phyloP scores from a whole-genome alignment of 2,888 invertebrate genomes.

The Dyspetes luteomarginatus region DNA sequence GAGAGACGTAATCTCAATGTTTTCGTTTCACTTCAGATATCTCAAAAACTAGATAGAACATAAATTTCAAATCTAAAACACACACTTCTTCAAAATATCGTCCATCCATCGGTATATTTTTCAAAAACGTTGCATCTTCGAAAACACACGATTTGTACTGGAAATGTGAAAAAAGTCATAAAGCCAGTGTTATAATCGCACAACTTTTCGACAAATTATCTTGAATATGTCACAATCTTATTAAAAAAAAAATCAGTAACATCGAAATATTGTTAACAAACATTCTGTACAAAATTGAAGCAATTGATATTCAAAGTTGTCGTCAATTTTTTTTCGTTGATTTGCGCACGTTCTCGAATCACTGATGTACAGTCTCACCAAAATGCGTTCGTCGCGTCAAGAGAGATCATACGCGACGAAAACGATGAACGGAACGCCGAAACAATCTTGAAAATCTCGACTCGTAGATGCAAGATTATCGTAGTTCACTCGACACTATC shows the following conservation, averaged over 20 bases:
- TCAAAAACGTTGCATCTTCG: background rate
- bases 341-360: background rate
- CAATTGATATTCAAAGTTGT: background rate
- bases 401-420: background rate
- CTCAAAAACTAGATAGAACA: background rate
- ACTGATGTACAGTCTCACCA: background rate
- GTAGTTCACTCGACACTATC: background rate
- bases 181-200: background rate
- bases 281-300: background rate
- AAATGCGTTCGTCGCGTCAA: background rate
- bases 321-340: background rate
- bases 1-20: background rate
- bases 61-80: background rate
- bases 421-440: background rate
- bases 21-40: background rate
- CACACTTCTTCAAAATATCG: background rate
- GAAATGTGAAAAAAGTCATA: background rate
- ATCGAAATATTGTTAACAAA: background rate
- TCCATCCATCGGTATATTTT: background rate
- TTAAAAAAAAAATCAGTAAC: background rate
- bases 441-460: slow-evolving; percentile 11
- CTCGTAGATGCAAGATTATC: slow-evolving; percentile 27
- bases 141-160: background rate
- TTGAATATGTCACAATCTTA: background rate
- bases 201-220: background rate